Percentiles rank a stretch among this genome's conserved stretches.
Conservation (phyloP, 2,797 vertebrate genomes). For the Smutsia gigantea region DNA sequence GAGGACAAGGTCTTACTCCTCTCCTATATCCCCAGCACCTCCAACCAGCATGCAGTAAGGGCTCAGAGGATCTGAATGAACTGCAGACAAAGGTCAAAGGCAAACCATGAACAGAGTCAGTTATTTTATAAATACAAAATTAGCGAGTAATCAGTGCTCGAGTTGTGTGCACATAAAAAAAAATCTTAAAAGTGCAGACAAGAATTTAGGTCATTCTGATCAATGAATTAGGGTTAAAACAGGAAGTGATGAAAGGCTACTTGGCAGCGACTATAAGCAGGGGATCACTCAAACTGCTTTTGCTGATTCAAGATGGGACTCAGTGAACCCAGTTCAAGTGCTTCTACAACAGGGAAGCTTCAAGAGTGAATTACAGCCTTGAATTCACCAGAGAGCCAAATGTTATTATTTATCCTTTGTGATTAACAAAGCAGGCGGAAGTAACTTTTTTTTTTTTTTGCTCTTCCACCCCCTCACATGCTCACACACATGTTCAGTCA, state of each 20-base stretch:
- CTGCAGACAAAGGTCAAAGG: background rate
- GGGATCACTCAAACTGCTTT: background rate
- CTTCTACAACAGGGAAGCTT: slow-evolving; percentile 44
- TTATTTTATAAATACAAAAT: slow-evolving; percentile 15
- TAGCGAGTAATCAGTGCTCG: background rate
- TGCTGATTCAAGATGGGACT: background rate
- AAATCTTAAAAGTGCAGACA: background rate
- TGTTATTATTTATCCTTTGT: slow-evolving; percentile 63
- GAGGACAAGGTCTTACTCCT: background rate
- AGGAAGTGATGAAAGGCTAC: background rate
- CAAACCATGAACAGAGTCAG: background rate
- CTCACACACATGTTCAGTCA: slow-evolving; percentile 1
- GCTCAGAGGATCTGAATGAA: slow-evolving; percentile 7
- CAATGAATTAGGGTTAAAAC: background rate
- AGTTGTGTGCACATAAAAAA: background rate
- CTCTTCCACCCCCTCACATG: background rate
- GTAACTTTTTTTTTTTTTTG: background rate
- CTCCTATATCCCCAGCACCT: background rate
- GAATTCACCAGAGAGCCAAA: slow-evolving; percentile 57
- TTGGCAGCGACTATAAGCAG: background rate
- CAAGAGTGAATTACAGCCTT: slow-evolving; percentile 33
- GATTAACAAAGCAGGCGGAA: slow-evolving; percentile 67
- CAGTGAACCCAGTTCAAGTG: background rate
- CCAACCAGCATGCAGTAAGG: background rate
- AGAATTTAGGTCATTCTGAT: background rate